Conservation (phyloP, 1,140 invertebrate genomes). For the Cyphomyrmex costatus region DNA sequence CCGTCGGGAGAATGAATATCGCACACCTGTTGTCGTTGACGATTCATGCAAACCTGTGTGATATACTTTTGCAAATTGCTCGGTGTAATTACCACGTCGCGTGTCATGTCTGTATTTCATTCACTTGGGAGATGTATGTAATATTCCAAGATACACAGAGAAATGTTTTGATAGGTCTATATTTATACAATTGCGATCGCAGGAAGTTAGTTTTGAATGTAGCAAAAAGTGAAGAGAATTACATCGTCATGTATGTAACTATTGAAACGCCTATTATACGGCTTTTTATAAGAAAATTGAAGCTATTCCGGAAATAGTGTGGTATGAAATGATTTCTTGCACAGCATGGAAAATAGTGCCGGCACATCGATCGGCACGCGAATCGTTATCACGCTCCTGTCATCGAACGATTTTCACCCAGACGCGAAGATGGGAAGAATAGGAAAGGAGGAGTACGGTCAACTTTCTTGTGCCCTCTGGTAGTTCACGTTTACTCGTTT, state of each 20-base stretch:
- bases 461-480: slow-evolving; percentile 56
- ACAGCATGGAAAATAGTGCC: slow-evolving; percentile 51
- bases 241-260: not conserved
- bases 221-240: not conserved
- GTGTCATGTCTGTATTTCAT: not conserved
- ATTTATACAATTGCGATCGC: slow-evolving; percentile 22
- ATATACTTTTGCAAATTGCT: not conserved
- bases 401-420: slow-evolving; percentile 37
- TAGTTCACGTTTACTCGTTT: slow-evolving; percentile 44
- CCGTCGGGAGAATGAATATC: not conserved
- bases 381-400: slow-evolving; percentile 46
- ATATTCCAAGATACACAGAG: not conserved
- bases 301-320: slow-evolving; percentile 38
- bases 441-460: slow-evolving; percentile 20
- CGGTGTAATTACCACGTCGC: not conserved
- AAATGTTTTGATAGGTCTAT: not conserved
- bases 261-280: not conserved
- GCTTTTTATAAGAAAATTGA: not conserved
- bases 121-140: not conserved
- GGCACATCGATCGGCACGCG: slow-evolving; percentile 26
- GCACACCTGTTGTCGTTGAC: not conserved
- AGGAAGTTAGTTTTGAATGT: not conserved
- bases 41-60: not conserved
- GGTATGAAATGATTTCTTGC: slow-evolving; percentile 16
- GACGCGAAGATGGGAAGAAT: slow-evolving; percentile 9